Evolutionary conservation across 2,797 vertebrate species (phyloP).

Genomic region (Cynodonichthys magdalenae): DNA sequence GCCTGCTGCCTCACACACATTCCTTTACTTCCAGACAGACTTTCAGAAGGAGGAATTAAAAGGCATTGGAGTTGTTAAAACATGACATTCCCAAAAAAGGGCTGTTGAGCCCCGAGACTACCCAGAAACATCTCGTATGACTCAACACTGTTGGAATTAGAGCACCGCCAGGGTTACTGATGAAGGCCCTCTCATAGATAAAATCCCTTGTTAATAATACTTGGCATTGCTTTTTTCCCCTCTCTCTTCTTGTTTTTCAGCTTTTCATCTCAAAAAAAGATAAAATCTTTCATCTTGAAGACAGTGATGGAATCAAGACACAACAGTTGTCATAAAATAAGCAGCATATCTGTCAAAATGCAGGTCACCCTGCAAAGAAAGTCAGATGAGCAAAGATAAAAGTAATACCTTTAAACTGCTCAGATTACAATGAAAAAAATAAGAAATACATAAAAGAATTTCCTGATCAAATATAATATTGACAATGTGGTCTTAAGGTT

Average conservation of each 20-base stretch:
- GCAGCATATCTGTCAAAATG: neutral
- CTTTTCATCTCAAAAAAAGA: slow-evolving; percentile 22
- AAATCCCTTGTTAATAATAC: slow-evolving; percentile 35
- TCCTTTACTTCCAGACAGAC: slow-evolving; percentile 91
- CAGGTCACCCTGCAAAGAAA: neutral
- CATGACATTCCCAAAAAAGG: slow-evolving; percentile 99
- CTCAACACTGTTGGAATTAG: slow-evolving; percentile 96
- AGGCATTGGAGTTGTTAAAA: slow-evolving; percentile 90
- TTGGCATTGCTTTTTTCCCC: slow-evolving; percentile 12
- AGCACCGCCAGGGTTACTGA: slow-evolving; percentile 88
- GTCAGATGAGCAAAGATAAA: neutral
- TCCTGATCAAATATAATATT: too few relatives aligned
- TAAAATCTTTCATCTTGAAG: slow-evolving; percentile 5
- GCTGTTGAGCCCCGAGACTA: slow-evolving; percentile 89
- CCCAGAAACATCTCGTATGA: slow-evolving; percentile 94
- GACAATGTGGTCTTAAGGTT: too few relatives aligned
- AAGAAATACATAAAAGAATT: too few relatives aligned
- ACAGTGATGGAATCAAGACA: neutral
- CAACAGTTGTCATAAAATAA: neutral
- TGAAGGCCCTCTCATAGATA: slow-evolving; percentile 65
- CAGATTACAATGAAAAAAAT: too few relatives aligned
- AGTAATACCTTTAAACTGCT: neutral
- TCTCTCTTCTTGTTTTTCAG: slow-evolving; percentile 32
- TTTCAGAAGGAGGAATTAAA: slow-evolving; percentile 86
- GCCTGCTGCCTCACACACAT: slow-evolving; percentile 87